Conservation (phyloP, 2,113 vertebrate species). For the Felis chaus region DNA sequence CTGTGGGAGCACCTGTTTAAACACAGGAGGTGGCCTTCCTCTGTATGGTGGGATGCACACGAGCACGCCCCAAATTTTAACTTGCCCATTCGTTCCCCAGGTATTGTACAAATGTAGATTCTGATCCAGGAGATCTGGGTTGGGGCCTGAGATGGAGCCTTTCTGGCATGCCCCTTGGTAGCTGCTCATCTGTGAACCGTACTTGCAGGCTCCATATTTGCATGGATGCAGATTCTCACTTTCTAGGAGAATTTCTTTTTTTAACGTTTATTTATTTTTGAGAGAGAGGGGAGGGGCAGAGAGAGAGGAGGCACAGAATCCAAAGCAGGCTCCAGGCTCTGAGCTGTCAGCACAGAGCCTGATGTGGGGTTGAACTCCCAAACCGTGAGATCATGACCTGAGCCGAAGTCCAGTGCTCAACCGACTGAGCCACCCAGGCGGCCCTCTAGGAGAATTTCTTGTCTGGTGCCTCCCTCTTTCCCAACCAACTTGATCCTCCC, state of each 20-base stretch:
- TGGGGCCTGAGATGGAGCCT: background rate
- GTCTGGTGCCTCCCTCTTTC: background rate
- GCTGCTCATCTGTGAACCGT: background rate
- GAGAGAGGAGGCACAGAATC: too few relatives aligned
- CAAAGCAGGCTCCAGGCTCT: too few relatives aligned
- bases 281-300: too few relatives aligned
- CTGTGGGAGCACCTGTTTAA: background rate
- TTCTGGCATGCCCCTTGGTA: background rate
- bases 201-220: background rate
- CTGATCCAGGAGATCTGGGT: background rate
- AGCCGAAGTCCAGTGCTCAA: too few relatives aligned
- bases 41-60: background rate
- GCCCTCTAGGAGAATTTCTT: background rate
- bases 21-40: background rate
- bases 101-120: background rate
- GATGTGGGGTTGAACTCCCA: too few relatives aligned
- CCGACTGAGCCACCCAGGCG: too few relatives aligned
- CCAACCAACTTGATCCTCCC: background rate
- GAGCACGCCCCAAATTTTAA: background rate
- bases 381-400: too few relatives aligned
- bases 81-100: background rate
- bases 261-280: too few relatives aligned
- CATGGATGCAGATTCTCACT: background rate
- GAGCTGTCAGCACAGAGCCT: too few relatives aligned
- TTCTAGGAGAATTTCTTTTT: background rate